Percentiles rank a stretch among this genome's conserved stretches.
phyloP scores from a whole-genome alignment of 2,113 vertebrate species.

The Crotophaga sulcirostris region DNA sequence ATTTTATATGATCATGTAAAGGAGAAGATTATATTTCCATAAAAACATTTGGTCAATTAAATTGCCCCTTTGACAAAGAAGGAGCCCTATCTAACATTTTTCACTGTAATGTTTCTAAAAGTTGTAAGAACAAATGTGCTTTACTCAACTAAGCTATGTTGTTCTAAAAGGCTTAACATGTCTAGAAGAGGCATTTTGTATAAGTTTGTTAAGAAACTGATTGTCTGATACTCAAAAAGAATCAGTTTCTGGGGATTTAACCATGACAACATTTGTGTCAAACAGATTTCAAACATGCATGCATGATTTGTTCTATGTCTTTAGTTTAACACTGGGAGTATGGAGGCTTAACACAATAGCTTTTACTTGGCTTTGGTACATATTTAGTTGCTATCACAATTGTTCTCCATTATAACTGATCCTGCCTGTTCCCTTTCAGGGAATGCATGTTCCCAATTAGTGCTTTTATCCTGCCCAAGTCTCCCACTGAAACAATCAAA shows the following conservation, averaged over 20 bases:
- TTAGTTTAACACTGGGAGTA: not conserved
- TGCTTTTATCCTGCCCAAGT: not conserved
- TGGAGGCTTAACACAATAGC: not conserved
- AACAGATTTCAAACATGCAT: not conserved
- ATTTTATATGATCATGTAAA: not conserved
- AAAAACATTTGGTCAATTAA: not conserved
- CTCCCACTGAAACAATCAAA: not conserved
- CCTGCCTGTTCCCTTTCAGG: not conserved
- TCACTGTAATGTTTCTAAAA: not conserved
- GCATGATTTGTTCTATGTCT: not conserved
- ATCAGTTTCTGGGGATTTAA: not conserved
- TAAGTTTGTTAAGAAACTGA: not conserved
- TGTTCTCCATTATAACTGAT: not conserved
- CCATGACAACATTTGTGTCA: not conserved
- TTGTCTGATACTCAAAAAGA: slow-evolving; percentile 24
- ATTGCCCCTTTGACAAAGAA: not conserved
- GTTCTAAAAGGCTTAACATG: not conserved
- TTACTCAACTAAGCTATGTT: not conserved
- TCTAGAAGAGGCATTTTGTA: not conserved
- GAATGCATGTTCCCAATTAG: not conserved
- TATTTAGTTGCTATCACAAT: not conserved
- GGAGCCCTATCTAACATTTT: not conserved
- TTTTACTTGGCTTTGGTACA: not conserved
- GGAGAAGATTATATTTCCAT: not conserved
- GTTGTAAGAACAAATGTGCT: not conserved